Base-by-base conservation (phyloP, 2,797 vertebrate genomes). In the Phoebastria nigripes region DNA sequence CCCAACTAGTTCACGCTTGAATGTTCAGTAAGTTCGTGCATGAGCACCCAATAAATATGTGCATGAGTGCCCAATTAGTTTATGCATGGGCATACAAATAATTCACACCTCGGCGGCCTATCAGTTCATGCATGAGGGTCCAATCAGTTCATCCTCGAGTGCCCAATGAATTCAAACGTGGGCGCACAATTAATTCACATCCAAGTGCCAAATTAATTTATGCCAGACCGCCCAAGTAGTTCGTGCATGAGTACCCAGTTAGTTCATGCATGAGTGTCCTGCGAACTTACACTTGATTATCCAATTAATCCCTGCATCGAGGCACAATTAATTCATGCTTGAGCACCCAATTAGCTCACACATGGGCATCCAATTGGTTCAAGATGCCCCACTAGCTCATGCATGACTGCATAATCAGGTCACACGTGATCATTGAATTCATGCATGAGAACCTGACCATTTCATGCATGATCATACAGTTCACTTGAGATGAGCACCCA, bases 281-380 rank as follows among this genome's bases (percentile, higher is more conserved):
- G 56, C 0, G 0, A 83, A 42, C 9, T 82, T 71, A 41, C 31
- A 46, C 72, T 86, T 88, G 71, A 55, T 88, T 56, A 86, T 56
- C 33, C 49, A 76, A 76, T 89, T 79, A 94, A 35, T 52, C 12
- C 62, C 62, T 86, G 94, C 95, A 95, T 76, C 81, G 70, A 77
- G 14, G 54, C 73, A 92, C 70, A 92, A 89, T 71, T 74, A 74
- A 76, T 78, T 83, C 73, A 58, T 61, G 62, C 77, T 46, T 87
- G 61, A 96, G 86, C 35, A 82, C 33, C 29, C 88, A 87, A 26
- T 62, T 94, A 92, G 66, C 33, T 94, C 90, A 79, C 77, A 82
- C 46, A 39, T 8, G 42, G 49, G 25, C 46, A 86, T 72, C 54
- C 73, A 66, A 2, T 51, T 52, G n/a, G 20, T 59, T 94, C 76